Conservation (phyloP, 1,140 invertebrate genomes). For the Macrotrachela quadricornifera region DNA sequence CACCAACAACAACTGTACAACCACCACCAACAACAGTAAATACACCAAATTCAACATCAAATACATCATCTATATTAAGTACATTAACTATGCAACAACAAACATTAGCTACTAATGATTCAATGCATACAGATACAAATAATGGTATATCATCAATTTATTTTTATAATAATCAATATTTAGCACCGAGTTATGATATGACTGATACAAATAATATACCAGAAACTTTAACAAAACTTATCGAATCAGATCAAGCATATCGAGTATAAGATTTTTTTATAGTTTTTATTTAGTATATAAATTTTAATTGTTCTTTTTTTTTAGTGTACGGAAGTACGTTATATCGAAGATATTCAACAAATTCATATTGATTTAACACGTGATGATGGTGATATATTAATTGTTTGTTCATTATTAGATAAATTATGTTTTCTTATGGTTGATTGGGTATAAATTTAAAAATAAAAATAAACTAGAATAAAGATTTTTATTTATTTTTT, state of each 20-base stretch:
- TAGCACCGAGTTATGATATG: too few relatives aligned
- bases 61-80: too few relatives aligned
- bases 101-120: not conserved
- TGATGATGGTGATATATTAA: not conserved
- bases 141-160: too few relatives aligned
- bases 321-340: not conserved
- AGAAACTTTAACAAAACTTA: not conserved
- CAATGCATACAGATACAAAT: too few relatives aligned
- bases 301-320: too few relatives aligned
- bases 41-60: too few relatives aligned
- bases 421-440: constrained; percentile 9
- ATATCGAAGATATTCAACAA: not conserved
- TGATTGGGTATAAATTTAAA: not conserved
- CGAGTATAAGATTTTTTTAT: too few relatives aligned
- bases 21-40: not conserved
- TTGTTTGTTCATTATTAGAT: not conserved
- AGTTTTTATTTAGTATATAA: too few relatives aligned
- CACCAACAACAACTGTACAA: not conserved
- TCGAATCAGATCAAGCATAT: not conserved
- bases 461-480: too few relatives aligned
- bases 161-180: too few relatives aligned
- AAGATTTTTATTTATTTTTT: too few relatives aligned
- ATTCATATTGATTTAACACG: constrained; percentile 3
- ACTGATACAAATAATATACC: not conserved
- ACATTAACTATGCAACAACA: not conserved